These are phyloP conservation scores for Philantomba maxwellii DNA, from an alignment of 2,113 vertebrate genomes.

Conservation along the genomic window DNA sequence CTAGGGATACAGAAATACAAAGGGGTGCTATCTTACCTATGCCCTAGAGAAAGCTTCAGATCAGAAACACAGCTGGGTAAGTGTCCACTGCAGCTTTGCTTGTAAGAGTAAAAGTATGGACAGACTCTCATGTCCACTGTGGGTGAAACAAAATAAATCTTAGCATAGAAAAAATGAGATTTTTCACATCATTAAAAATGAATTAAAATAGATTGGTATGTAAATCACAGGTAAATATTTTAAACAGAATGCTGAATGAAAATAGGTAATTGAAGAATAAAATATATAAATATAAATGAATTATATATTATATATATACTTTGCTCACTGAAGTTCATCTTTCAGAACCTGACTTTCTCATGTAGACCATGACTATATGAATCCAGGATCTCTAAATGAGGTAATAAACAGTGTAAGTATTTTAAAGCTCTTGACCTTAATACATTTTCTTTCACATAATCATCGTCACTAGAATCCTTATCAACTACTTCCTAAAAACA, in stretches of 20 bases:
- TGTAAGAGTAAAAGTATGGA: background rate
- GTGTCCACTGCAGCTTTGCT: no score
- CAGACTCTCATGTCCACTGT: rapidly evolving
- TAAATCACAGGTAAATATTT: background rate
- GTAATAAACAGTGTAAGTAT: rapidly evolving
- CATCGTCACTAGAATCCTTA: background rate
- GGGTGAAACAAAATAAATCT: rapidly evolving
- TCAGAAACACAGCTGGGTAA: no score
- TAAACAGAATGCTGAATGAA: background rate
- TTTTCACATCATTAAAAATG: background rate
- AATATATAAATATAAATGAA: background rate
- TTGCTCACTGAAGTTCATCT: background rate
- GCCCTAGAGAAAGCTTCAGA: background rate
- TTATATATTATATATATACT: background rate
- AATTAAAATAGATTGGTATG: no score
- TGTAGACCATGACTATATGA: rapidly evolving
- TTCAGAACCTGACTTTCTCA: background rate
- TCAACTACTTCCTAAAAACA: no score
- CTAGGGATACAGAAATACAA: background rate
- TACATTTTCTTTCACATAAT: background rate
- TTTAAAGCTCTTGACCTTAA: background rate
- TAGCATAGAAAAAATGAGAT: background rate
- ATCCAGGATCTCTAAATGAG: background rate
- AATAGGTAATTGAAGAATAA: background rate
- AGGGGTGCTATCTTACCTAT: rapidly evolving